Evolutionary conservation across 53 echinoderm and acorn worm genomes (phyloP).

Genomic region (Paracentrotus lividus): DNA sequence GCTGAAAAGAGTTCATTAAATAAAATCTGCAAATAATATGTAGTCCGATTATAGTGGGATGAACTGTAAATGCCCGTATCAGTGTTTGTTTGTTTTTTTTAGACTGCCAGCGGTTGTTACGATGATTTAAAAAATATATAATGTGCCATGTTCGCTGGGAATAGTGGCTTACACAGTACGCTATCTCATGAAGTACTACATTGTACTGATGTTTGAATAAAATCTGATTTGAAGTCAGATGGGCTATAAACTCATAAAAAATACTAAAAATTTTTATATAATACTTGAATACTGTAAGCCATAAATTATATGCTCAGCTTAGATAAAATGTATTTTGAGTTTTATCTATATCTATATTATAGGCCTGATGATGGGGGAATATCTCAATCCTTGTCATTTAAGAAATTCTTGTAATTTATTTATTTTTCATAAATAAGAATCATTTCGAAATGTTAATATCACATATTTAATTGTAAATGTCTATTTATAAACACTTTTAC

Average conservation of each 20-base stretch:
- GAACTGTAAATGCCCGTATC: neutral
- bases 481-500: neutral
- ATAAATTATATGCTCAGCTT: slow-evolving; percentile 18
- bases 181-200: neutral
- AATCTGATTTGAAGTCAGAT: neutral
- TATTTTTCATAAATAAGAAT: neutral
- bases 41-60: too few relatives aligned
- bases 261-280: too few relatives aligned
- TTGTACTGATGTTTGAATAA: neutral
- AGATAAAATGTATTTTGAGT: neutral
- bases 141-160: neutral
- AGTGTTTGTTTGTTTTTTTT: neutral
- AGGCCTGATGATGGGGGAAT: too few relatives aligned
- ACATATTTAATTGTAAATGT: neutral
- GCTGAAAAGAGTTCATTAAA: too few relatives aligned
- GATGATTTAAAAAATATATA: neutral
- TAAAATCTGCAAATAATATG: too few relatives aligned
- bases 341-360: neutral
- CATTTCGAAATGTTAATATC: neutral
- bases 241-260: too few relatives aligned
- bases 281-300: neutral
- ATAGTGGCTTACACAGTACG: neutral
- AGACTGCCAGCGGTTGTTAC: neutral
- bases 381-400: neutral
- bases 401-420: neutral